Base-by-base conservation (phyloP, 1,140 invertebrate genomes). In the Drosophila bocqueti region DNA sequence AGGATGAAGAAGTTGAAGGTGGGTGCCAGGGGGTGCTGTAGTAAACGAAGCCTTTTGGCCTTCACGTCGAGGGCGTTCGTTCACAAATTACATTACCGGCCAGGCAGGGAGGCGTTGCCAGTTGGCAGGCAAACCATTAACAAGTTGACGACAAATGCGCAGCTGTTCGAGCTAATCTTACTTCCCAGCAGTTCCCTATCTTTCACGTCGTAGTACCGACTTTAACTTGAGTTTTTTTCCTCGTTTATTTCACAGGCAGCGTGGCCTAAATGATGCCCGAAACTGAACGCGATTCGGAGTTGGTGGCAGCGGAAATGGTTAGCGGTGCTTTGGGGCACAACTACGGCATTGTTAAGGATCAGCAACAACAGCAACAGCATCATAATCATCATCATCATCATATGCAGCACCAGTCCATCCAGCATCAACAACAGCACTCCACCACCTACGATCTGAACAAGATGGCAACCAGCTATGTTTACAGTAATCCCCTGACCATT, bases 231-330 rank as follows among this genome's bases (percentile, higher is more conserved):
- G 26, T 7, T 38, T 50, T 47, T 58, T 38, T 46, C n/a, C 60
- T 11, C 43, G 54, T 21, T 64, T 29, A 61, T 42, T 54, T 80
- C 68, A 9, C 84, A 87, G 84, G 78, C 77, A 76, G 40, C 61
- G 60, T 79, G 81, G 84, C 77, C 81, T 84, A 92, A 91, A 92
- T 92, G 91, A 92, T 92, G 91, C 91, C 91, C 85, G 91, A 92
- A 91, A 87, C 91, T 80, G 91, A 92, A 79, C 83, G 91, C 73
- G 91, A 92, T 55, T 64, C 83, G 69, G 66, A 73, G 38, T 84
- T 90, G 78, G 77, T 81, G 65, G 80, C 82, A 78, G 77, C 87
- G 46, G 91, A 92, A 82, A 91, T 92, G 91, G 85, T 92, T 36
- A 92, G 91, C 63, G 91, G 87, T 63, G 91, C 83, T 45, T 59